phyloP scores from a whole-genome alignment of 2,113 vertebrate genomes.

The Smithornis capensis region DNA sequence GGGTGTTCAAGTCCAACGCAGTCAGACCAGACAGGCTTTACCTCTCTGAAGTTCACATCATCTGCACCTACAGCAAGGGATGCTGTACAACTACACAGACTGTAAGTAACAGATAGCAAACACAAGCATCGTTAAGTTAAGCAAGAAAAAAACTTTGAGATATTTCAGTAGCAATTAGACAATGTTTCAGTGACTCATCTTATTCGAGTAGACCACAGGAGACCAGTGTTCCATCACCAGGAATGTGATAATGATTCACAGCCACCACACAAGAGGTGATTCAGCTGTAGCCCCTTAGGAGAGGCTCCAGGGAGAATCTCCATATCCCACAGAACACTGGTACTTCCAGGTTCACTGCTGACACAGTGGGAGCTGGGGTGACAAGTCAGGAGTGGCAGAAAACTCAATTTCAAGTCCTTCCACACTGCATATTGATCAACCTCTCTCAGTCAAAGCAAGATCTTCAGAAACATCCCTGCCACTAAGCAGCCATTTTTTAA shows the following conservation, averaged over 20 bases:
- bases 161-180: neutral
- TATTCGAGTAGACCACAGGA: conserved; percentile 10
- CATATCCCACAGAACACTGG: neutral
- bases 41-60: neutral
- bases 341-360: neutral
- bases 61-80: neutral
- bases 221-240: conserved; percentile 23
- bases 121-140: neutral
- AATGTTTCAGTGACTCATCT: conserved; percentile 44
- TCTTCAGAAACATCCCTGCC: neutral
- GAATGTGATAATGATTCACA: conserved; percentile 35
- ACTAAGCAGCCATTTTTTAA: neutral
- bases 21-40: neutral
- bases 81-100: neutral
- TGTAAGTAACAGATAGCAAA: neutral
- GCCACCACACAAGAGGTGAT: neutral
- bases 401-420: neutral
- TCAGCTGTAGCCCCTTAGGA: neutral
- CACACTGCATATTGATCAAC: neutral
- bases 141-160: conserved; percentile 14
- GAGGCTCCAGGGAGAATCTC: neutral
- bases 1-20: neutral
- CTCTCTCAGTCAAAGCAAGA: neutral
- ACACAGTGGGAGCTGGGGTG: neutral
- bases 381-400: neutral